Percentiles rank a stretch among this genome's conserved stretches.
Conservation (phyloP, 2,888 invertebrate species). For the Amphipoea lucens region DNA sequence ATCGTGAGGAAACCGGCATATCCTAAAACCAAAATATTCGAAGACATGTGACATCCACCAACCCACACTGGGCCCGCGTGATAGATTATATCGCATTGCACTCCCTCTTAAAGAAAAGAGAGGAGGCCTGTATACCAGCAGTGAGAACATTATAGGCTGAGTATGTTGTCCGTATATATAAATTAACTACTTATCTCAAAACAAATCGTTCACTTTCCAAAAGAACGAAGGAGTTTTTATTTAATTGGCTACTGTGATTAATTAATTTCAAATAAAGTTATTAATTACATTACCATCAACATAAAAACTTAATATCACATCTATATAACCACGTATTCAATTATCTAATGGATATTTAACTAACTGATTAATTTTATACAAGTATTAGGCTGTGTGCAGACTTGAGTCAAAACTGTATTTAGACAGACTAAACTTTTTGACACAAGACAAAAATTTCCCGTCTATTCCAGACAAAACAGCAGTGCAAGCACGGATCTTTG, state of each 20-base stretch:
- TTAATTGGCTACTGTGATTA: conserved; percentile 1
- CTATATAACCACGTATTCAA: conserved; percentile 17
- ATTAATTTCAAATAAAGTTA: conserved; percentile 1
- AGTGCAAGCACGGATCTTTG: not conserved
- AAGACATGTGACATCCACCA: too few relatives aligned
- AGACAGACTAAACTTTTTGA: not conserved
- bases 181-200: not conserved
- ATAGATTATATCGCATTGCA: not conserved
- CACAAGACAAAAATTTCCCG: too few relatives aligned
- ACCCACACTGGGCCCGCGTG: too few relatives aligned
- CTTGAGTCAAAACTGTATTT: not conserved
- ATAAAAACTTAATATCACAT: not conserved
- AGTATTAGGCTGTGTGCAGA: not conserved
- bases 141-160: not conserved
- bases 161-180: not conserved
- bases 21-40: too few relatives aligned
- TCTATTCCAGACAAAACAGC: not conserved
- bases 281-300: conserved; percentile 12
- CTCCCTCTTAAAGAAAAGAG: not conserved
- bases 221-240: not conserved
- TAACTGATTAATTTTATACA: conserved; percentile 30
- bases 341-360: conserved; percentile 28
- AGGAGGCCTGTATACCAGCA: not conserved
- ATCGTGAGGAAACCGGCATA: not conserved
- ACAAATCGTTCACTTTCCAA: not conserved